A percentile compares a stretch with the other conserved stretches of the same genome.
phyloP scores from a whole-genome alignment of 2,113 vertebrate species.

The Catharus minimus region DNA sequence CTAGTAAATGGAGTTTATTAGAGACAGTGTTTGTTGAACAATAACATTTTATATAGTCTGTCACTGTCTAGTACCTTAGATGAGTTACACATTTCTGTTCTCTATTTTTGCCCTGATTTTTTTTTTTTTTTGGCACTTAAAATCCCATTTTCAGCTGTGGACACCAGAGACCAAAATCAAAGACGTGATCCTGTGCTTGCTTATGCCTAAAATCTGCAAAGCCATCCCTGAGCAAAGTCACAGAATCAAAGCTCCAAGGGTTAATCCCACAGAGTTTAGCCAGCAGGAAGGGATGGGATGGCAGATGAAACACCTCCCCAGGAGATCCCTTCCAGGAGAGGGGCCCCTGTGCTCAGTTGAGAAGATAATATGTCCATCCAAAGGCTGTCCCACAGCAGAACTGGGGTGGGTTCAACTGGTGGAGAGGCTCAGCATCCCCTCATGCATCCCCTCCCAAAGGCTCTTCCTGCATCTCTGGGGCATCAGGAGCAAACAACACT shows the following conservation, averaged over 20 bases:
- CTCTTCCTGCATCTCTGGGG: not conserved
- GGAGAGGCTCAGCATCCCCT: not conserved
- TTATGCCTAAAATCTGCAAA: not conserved
- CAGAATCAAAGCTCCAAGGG: not conserved
- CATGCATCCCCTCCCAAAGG: not conserved
- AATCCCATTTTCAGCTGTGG: not conserved
- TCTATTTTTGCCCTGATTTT: conserved; percentile 22
- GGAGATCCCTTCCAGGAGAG: conserved; percentile 12
- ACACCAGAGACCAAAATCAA: not conserved
- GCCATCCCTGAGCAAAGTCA: not conserved
- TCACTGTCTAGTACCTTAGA: conserved; percentile 52
- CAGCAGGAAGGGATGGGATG: conserved; percentile 2
- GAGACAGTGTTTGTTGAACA: conserved; percentile 64
- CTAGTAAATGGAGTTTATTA: conserved; percentile 68
- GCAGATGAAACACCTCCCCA: conserved; percentile 4
- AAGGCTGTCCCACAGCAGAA: not conserved
- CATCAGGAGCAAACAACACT: not conserved
- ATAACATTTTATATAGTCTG: conserved; percentile 67
- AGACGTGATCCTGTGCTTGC: not conserved
- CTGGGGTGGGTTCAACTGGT: fast-evolving
- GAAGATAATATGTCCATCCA: not conserved
- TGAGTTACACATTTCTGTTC: conserved; percentile 60
- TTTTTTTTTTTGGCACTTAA: not conserved
- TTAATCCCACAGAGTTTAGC: not conserved
- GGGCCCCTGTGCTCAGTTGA: not conserved